Evolutionary conservation across 2,797 vertebrate species (phyloP).

Genomic region (Sitta carolinensis): DNA sequence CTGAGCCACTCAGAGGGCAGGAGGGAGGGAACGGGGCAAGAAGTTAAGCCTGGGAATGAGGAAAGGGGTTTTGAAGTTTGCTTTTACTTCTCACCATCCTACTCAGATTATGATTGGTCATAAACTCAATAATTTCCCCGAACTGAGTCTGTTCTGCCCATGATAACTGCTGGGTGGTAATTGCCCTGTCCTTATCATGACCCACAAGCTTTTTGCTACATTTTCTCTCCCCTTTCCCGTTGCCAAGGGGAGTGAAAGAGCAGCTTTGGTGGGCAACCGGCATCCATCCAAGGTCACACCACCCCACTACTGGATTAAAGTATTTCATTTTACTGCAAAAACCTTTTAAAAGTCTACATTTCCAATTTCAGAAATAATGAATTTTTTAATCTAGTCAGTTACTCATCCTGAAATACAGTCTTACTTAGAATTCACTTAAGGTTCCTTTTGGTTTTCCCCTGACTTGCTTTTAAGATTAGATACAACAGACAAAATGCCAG

Average conservation of each 20-base stretch:
- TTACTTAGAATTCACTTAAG: neutral
- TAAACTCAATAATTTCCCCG: neutral
- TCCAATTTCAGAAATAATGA: neutral
- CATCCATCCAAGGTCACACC: neutral
- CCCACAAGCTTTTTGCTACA: neutral
- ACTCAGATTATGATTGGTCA: neutral
- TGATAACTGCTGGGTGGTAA: neutral
- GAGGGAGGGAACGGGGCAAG: neutral
- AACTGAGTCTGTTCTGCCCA: neutral
- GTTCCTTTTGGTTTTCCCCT: constrained; percentile 25
- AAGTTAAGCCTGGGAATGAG: neutral
- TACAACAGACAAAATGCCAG: neutral
- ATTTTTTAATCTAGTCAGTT: neutral
- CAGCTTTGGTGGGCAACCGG: neutral
- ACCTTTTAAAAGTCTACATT: neutral
- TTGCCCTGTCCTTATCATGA: neutral
- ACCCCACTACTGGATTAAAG: neutral
- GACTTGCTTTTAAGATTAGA: neutral
- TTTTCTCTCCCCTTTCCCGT: neutral
- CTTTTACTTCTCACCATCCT: neutral
- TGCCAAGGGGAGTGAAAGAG: accelerated
- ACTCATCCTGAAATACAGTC: constrained; percentile 7
- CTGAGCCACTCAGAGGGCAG: accelerated
- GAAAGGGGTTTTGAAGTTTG: neutral
- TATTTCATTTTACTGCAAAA: neutral